phyloP scores from a whole-genome alignment of 2,888 invertebrate genomes.

The Euplexia lucipara region DNA sequence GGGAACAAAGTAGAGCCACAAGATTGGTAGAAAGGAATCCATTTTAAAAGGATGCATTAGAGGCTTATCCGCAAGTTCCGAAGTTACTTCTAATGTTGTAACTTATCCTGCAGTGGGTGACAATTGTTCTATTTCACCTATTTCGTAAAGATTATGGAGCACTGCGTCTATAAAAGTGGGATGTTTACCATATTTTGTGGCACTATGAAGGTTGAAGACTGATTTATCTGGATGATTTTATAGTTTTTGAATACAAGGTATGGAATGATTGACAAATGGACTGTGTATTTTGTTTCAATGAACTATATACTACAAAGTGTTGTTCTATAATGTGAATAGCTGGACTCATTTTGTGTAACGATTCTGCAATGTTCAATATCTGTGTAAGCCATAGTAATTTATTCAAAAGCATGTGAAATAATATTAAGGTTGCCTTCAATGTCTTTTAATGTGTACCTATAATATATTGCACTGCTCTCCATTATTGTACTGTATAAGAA shows the following conservation, averaged over 20 bases:
- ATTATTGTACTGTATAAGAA: slow-evolving; percentile 15
- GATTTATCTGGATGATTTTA: slow-evolving; percentile 64
- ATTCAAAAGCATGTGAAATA: slow-evolving; percentile 30
- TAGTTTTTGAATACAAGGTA: slow-evolving; percentile 29
- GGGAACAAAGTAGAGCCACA: slow-evolving; percentile 58
- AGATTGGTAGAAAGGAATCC: slow-evolving; percentile 4
- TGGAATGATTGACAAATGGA: slow-evolving; percentile 45
- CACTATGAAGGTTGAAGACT: slow-evolving; percentile 67
- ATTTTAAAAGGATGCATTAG: background rate
- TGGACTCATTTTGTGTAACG: slow-evolving; percentile 26
- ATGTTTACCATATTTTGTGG: slow-evolving; percentile 27
- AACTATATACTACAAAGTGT: slow-evolving; percentile 40
- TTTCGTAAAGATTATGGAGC: slow-evolving; percentile 1
- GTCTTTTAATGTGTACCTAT: slow-evolving; percentile 26
- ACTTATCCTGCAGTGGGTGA: background rate
- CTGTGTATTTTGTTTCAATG: slow-evolving; percentile 43
- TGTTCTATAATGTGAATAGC: slow-evolving; percentile 50
- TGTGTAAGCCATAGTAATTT: slow-evolving; percentile 38
- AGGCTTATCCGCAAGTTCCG: background rate
- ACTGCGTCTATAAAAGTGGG: background rate
- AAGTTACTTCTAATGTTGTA: background rate
- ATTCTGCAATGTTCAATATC: slow-evolving; percentile 28
- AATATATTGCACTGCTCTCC: slow-evolving; percentile 16
- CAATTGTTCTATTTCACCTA: background rate
- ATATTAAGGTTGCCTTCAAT: slow-evolving; percentile 46